Evolutionary conservation across 2,888 invertebrate species (phyloP).

Genomic region (Cheiracanthium punctorium): DNA sequence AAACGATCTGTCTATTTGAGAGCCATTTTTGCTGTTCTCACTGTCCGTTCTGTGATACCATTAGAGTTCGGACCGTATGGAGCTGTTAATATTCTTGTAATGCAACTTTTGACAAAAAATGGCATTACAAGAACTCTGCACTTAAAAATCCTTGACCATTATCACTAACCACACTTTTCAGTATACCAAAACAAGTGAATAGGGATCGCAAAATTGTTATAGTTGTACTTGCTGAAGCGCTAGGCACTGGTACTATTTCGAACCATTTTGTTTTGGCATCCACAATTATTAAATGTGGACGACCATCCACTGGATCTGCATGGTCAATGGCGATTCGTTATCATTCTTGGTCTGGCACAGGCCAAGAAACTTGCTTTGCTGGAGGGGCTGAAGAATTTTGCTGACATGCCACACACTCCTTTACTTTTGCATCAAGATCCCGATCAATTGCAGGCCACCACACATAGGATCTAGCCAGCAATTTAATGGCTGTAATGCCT

Average conservation of each 20-base stretch:
- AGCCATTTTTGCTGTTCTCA: background rate
- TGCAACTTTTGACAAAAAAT: constrained; percentile 45
- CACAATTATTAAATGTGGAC: constrained; percentile 72
- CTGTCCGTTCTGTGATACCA: constrained; percentile 10
- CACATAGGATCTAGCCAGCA: background rate
- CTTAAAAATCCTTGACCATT: constrained; percentile 73
- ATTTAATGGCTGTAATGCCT: background rate
- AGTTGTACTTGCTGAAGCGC: constrained; percentile 50
- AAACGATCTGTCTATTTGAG: background rate
- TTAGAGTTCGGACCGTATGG: constrained; percentile 25
- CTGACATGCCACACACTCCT: constrained; percentile 71
- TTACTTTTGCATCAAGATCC: background rate
- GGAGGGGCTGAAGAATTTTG: background rate
- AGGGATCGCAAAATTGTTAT: constrained; percentile 65
- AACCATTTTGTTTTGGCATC: constrained; percentile 73
- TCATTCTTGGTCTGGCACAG: constrained; percentile 58
- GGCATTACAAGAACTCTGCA: constrained; percentile 71
- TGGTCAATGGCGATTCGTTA: constrained; percentile 75
- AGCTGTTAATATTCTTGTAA: constrained; percentile 21
- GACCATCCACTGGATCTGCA: constrained; percentile 74
- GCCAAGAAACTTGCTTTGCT: background rate
- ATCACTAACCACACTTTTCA: constrained; percentile 72
- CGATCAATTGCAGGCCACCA: background rate
- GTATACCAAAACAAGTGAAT: constrained; percentile 72
- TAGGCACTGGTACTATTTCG: constrained; percentile 66